Conservation (phyloP, 2,888 invertebrate genomes). For the Thymelicus sylvestris region DNA sequence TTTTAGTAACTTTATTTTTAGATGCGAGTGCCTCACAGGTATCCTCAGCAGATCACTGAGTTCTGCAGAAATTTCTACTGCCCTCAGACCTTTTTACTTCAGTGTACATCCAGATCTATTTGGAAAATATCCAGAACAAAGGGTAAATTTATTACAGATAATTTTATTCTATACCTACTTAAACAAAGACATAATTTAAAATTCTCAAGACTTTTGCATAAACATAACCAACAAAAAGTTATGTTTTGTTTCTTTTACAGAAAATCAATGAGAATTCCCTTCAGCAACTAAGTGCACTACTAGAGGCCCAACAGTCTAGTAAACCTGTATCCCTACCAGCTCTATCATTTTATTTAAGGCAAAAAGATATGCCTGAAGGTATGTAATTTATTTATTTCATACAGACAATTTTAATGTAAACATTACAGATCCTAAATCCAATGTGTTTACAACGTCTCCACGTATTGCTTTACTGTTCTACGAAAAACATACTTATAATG, state of each 20-base stretch:
- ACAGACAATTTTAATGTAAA: too few relatives aligned
- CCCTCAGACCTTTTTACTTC: slow-evolving; percentile 96
- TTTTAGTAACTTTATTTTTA: slow-evolving; percentile 37
- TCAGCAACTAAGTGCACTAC: slow-evolving; percentile 93
- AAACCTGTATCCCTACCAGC: slow-evolving; percentile 84
- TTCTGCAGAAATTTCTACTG: slow-evolving; percentile 94
- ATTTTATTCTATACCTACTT: neutral
- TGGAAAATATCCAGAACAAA: slow-evolving; percentile 95
- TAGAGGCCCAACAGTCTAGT: slow-evolving; percentile 90
- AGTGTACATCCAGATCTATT: slow-evolving; percentile 98
- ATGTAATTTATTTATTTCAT: too few relatives aligned
- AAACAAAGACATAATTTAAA: neutral
- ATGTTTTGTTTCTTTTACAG: slow-evolving; percentile 66
- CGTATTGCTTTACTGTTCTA: too few relatives aligned
- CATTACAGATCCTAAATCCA: too few relatives aligned
- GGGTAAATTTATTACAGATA: slow-evolving; percentile 78
- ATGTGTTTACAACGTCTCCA: too few relatives aligned
- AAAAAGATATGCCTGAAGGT: slow-evolving; percentile 85
- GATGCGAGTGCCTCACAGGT: slow-evolving; percentile 55
- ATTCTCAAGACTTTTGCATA: too few relatives aligned
- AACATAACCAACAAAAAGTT: neutral
- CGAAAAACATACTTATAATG: too few relatives aligned
- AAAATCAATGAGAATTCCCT: slow-evolving; percentile 95
- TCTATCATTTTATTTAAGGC: slow-evolving; percentile 92
- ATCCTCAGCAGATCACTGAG: slow-evolving; percentile 82